Evolutionary conservation across 2,797 vertebrate species (phyloP), one percentile per base, ranked within the genome.

Genomic region (Arremon brunneinucha): DNA sequence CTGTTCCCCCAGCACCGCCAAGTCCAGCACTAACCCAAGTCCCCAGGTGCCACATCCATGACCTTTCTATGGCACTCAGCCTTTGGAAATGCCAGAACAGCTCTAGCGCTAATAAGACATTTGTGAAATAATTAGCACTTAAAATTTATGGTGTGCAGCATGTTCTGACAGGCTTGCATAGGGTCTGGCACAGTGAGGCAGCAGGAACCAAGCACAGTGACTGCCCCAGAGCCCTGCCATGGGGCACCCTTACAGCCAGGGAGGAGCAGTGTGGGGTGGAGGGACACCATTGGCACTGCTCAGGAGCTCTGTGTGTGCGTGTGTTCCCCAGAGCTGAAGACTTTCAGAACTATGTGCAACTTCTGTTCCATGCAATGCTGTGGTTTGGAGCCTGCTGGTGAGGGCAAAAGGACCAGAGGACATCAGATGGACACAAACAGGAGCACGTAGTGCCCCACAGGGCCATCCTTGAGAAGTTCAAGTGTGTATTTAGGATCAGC

Each of bases 401-500:
- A 41, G 35, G 19, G 14, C 76, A 71, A 70, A 68, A 37, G 28
- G 41, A 35, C 22, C 1, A 5, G 12, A 26, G 27, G n/a, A 72
- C 46, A 72, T 34, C 5, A 49, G 55, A 28, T 18, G 26, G 41
- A 46, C 46, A 41, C 4, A 26, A 37, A 50, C 0, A 63, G 34
- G 34, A 84, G 32, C 49, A 60, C 0, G 0, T 1, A 41, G 47
- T 17, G 3, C 8, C 44, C 32, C 24, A 52, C 57, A 55, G 56
- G 11, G 18, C 37, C 24, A 32, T 8, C n/a, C 24, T 49, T 23
- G n/a, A 63, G 65, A 44, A 67, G 11, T 53, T 44, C 35, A 19
- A n/a, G 49, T 3, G 18, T 41, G 34, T 52, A 32, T 44, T 70
- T 44, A 60, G 65, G 60, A 63, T 47, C 49, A 81, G 65, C 15